Conservation (phyloP, 2,113 vertebrate genomes). For the Ornithorhynchus anatinus region DNA sequence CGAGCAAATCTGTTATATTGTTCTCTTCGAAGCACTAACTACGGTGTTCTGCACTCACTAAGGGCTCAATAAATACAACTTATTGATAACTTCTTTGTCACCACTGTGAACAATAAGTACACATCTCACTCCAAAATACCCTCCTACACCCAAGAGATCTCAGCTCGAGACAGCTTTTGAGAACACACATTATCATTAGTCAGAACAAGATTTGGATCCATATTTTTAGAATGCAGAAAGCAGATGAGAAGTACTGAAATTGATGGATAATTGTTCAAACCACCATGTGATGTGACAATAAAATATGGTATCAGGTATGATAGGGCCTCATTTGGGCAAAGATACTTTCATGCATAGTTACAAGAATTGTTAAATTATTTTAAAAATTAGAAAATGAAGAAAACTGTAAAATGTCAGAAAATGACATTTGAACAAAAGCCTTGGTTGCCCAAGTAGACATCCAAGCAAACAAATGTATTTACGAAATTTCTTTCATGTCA, state of each 20-base stretch:
- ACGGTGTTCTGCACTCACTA: too few relatives aligned
- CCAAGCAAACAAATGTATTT: too few relatives aligned
- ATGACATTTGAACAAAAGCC: too few relatives aligned
- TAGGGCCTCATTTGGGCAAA: background rate
- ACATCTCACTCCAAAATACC: background rate
- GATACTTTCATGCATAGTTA: background rate
- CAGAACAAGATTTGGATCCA: background rate
- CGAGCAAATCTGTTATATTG: too few relatives aligned
- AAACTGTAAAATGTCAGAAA: too few relatives aligned
- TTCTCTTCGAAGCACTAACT: too few relatives aligned
- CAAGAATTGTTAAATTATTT: background rate
- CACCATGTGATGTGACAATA: background rate
- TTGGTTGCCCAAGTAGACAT: too few relatives aligned
- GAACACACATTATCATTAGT: background rate
- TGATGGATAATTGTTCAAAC: background rate
- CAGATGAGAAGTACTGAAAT: fast-evolving
- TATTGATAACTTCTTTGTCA: too few relatives aligned
- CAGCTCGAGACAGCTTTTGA: background rate
- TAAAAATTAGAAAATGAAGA: too few relatives aligned
- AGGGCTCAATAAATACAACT: too few relatives aligned
- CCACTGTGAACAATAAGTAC: too few relatives aligned
- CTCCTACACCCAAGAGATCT: background rate
- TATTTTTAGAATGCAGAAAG: background rate
- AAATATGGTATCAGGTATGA: background rate
- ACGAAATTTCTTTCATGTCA: too few relatives aligned